These are phyloP conservation scores for Hypothenemus hampei DNA, from an alignment of 1,140 invertebrate species.

Conservation along the genomic window DNA sequence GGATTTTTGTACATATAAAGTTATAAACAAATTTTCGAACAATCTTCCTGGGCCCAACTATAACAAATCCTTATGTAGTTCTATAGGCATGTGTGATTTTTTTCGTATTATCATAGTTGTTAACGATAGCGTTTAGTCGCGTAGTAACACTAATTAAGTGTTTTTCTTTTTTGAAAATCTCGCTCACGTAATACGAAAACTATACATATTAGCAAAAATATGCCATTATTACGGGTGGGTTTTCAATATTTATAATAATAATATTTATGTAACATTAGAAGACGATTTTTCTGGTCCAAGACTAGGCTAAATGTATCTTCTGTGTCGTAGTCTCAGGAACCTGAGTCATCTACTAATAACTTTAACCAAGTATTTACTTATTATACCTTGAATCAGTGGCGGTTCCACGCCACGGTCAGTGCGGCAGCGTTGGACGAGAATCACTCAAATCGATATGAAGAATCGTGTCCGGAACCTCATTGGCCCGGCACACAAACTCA, in stretches of 20 bases:
- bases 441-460: no score
- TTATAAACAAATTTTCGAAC: slow-evolving; percentile 41
- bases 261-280: slow-evolving; percentile 1
- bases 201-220: neutral
- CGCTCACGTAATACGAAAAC: neutral
- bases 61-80: slow-evolving; percentile 42
- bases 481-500: no score
- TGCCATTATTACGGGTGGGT: slow-evolving; percentile 18
- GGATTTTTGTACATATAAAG: no score
- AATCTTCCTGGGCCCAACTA: slow-evolving; percentile 49
- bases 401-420: no score
- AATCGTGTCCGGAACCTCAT: no score
- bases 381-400: no score
- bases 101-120: slow-evolving; percentile 47
- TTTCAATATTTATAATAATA: slow-evolving; percentile 7
- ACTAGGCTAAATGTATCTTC: no score
- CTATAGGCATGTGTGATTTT: slow-evolving; percentile 47
- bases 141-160: slow-evolving; percentile 29
- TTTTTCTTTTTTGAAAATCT: slow-evolving; percentile 13
- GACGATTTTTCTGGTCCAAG: slow-evolving; percentile 15
- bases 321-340: no score
- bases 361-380: no score
- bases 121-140: slow-evolving; percentile 39
- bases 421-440: no score
- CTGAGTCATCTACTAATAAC: no score